Evolutionary conservation across 2,113 vertebrate genomes (phyloP), one percentile per base, ranked within the genome.

Genomic region (Cricetomys ansorgei): DNA sequence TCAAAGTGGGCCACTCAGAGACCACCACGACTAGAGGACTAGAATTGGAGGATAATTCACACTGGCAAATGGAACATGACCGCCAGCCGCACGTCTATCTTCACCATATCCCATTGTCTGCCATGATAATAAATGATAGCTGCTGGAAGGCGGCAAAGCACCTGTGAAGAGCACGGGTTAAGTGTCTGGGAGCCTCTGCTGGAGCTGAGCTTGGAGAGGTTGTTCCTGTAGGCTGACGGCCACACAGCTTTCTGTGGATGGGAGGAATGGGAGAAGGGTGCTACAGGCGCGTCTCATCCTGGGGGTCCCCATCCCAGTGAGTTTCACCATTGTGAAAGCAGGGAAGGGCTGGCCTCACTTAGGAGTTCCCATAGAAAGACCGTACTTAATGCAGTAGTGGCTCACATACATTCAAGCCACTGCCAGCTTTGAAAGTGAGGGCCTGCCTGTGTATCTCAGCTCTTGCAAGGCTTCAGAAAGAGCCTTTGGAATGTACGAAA

Each of bases 31-130:
- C 97, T 64, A 93, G 97, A 98, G 98, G 98, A 98, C 45, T 64
- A 50, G 98, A 97, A 98, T 98, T 91, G 95, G 98, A 98, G 99
- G 98, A 98, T 99, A 98, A 99, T 98, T 97, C 98, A 40, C 50
- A 40, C 79, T 98, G 98, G 99, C 98, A 99, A 99, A 99, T 98
- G 98, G 98, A 98, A 99, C 98, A 98, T 96, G 98, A 99, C 98
- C 97, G 96, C 95, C 25, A 1, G 96, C 95, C 25, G 1, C 55
- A 59, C 96, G 98, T 98, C 98, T 98, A 94, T 98, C 97, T 95
- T 98, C 97, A 97, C 96, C 88, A 76, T 90, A 96, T 97, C 97
- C 97, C 98, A 97, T 98, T 99, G 99, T 99, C 98, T 88, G 91
- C 88, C 94, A 92, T 62, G 45, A 98, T 98, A 98, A 99, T 98